Percentiles rank a stretch among this genome's conserved stretches.
phyloP scores from a whole-genome alignment of 92 coral and sea anemone species.

The Muricea muricata region DNA sequence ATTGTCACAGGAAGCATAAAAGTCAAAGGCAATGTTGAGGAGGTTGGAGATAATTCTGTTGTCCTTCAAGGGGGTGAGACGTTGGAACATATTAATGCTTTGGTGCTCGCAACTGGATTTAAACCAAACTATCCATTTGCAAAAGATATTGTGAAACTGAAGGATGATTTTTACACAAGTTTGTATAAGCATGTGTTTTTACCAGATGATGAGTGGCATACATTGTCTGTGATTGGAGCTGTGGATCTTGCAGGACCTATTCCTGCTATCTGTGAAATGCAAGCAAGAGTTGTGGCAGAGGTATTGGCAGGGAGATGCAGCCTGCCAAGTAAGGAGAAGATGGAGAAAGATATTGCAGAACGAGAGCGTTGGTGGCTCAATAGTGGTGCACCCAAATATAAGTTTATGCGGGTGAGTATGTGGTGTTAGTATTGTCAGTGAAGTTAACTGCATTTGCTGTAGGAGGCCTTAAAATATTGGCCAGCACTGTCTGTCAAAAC shows the following conservation, averaged over 20 bases:
- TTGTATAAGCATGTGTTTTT: constrained; percentile 60
- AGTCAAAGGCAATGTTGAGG: constrained; percentile 65
- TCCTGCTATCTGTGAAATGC: constrained; percentile 34
- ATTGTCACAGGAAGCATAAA: constrained; percentile 78
- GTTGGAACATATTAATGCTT: constrained; percentile 72
- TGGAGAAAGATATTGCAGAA: constrained; percentile 41
- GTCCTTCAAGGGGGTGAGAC: constrained; percentile 72
- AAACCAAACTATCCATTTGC: constrained; percentile 67
- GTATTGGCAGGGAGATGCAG: constrained; percentile 41
- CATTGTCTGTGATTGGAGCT: constrained; percentile 54
- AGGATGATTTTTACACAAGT: constrained; percentile 48
- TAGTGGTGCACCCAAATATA: background rate
- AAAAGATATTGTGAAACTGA: constrained; percentile 48
- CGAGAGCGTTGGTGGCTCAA: background rate
- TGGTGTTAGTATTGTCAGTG: too few relatives aligned
- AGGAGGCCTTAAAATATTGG: too few relatives aligned
- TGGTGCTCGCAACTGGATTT: constrained; percentile 84
- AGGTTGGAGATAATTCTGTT: constrained; percentile 59
- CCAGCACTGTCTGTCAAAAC: too few relatives aligned
- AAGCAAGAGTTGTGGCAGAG: constrained; percentile 55
- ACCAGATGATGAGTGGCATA: background rate
- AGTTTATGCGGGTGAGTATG: background rate
- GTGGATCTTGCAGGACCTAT: constrained; percentile 14
- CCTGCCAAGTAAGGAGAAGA: constrained; percentile 37
- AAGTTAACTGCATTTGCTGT: too few relatives aligned